Base-by-base conservation (phyloP, 2,888 invertebrate genomes). In the Drosophila quinaria region DNA sequence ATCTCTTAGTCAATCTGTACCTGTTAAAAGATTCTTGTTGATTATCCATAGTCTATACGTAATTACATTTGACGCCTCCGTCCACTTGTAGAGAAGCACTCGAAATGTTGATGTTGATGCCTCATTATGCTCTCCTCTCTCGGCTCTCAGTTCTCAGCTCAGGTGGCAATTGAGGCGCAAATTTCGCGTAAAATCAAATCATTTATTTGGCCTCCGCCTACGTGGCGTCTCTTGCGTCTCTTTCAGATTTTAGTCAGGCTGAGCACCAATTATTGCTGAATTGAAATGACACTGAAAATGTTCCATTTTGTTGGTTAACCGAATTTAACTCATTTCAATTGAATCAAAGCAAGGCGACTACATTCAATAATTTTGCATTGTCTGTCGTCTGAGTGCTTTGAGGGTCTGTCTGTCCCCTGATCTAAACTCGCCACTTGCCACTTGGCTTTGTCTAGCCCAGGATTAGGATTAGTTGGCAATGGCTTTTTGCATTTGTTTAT, bases 301-400 rank as follows among this genome's bases (percentile, higher is more conserved):
- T 52, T 71, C 22, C 22, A 22, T 22, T 71, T 67, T 76, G 59
- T 35, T 61, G 67, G 65, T 86, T 78, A 86, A 73, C 71, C 68
- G 66, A 86, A 75, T 82, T 84, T 61, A 84, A 82, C 72, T 69
- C 68, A 62, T 67, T 76, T 74, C 78, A 84, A 84, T 88, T 88
- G 75, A 70, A 64, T 74, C 13, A 46, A 65, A 73, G 66, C 49
- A 66, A 72, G 65, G 49, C 63, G 70, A 55, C 55, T 37, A 41
- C n/a, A 19, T 55, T 67, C 50, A 68, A 70, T 79, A 75, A 70
- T 65, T 65, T 55, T 50, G 37, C 56, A 60, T 59, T 56, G 54
- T 42, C 47, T 25, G 25, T 25, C 1, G 25, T 2, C 29, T 8
- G 29, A 29, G 8, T 29, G 25, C 25, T 25, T 25, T 41, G 44